Evolutionary conservation across 2,888 invertebrate species (phyloP), one percentile per base, ranked within the genome.

Genomic region (Fragum whitleyi): DNA sequence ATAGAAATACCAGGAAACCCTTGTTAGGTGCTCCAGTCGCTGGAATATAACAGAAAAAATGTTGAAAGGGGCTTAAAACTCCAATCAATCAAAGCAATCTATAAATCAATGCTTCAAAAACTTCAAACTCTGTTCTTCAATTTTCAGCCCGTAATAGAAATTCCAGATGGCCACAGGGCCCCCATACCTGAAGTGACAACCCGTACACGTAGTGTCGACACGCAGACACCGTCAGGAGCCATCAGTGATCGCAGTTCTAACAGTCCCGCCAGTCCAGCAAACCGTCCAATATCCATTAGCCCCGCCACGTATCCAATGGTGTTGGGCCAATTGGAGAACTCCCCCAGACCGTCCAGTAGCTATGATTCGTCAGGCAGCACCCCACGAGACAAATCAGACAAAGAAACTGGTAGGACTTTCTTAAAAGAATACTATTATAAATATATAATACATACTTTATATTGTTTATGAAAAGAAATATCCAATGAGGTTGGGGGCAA

Each of bases 121-220:
- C n/a, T n/a, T n/a, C n/a, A n/a, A n/a, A n/a, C n/a, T n/a, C n/a
- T n/a, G n/a, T n/a, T n/a, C n/a, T n/a, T n/a, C n/a, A n/a, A n/a
- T n/a, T n/a, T n/a, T n/a, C n/a, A n/a, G n/a, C n/a, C n/a, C n/a
- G n/a, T n/a, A n/a, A 57, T 59, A 42, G 95, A 96, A 94, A 96
- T 97, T 76, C 97, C 97, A 2, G 97, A 97, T 94, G 97, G 97
- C 19, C 97, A 97, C 92, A 95, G 97, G 82, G 97, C 97, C 16
- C 97, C 97, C 3, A 95, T 97, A 78, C 96, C 97, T 6, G 97
- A 97, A 91, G 65, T 87, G 23, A 81, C 87, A 61, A 96, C 95
- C 69, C 32, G 32, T 81, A n/a, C n/a, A n/a, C 95, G 97, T 81
- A 97, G 96, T 77, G 96, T 97, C 79, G 96, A 97, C 94, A 97